Conservation (phyloP, 2,888 invertebrate genomes). For the Lithosia quadra region DNA sequence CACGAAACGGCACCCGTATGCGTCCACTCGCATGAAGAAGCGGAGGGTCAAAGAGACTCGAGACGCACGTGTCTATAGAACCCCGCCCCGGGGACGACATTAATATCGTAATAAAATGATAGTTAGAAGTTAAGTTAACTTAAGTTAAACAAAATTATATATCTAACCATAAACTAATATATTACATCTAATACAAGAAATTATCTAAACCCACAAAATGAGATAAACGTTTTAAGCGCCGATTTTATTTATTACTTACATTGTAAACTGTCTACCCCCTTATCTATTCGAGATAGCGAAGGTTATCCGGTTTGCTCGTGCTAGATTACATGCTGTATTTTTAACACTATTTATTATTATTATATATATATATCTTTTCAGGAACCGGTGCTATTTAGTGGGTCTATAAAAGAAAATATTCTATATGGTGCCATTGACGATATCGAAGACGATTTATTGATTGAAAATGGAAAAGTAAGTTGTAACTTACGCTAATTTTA, state of each 20-base stretch:
- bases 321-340: neutral
- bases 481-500: neutral
- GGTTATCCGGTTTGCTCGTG: neutral
- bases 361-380: too few species aligned
- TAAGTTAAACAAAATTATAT: too few species aligned
- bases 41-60: too few species aligned
- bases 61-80: too few species aligned
- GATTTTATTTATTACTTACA: neutral
- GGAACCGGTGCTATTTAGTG: conserved; percentile 97
- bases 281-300: neutral
- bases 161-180: neutral
- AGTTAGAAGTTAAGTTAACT: too few species aligned
- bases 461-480: conserved; percentile 35
- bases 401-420: conserved; percentile 96
- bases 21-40: too few species aligned
- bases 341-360: too few species aligned
- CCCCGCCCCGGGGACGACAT: too few species aligned
- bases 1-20: too few species aligned
- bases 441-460: conserved; percentile 24
- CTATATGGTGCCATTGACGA: conserved; percentile 91
- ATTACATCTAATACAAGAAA: neutral
- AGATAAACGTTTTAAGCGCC: conserved; percentile 2
- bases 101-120: too few species aligned
- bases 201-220: neutral
- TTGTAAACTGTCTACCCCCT: neutral